These are phyloP conservation scores for Tetranychus truncatus DNA, from an alignment of 2,888 invertebrate genomes.

Conservation along the genomic window DNA sequence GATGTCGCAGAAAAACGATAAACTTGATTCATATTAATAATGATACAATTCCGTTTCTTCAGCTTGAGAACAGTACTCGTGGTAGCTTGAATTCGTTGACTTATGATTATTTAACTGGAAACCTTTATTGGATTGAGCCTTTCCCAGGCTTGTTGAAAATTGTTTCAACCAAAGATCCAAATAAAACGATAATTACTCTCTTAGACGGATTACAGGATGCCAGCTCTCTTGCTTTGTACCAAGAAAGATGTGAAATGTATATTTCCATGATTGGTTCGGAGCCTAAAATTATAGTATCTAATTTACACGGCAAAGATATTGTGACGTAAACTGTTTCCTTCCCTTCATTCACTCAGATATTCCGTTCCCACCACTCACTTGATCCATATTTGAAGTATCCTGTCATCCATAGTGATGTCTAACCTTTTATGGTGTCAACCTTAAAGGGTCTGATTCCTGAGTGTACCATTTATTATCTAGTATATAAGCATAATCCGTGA, in stretches of 20 bases:
- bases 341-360: no score
- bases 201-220: not conserved
- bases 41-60: not conserved
- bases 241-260: slow-evolving; percentile 1
- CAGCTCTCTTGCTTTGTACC: not conserved
- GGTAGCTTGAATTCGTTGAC: not conserved
- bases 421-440: no score
- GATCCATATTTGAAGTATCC: no score
- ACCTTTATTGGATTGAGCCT: not conserved
- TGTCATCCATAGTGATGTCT: no score
- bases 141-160: not conserved
- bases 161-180: not conserved
- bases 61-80: not conserved
- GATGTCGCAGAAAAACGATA: not conserved
- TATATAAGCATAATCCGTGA: no score
- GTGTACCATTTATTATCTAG: no score
- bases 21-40: not conserved
- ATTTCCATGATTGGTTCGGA: not conserved
- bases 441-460: no score
- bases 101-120: not conserved
- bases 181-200: not conserved
- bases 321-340: no score
- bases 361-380: no score
- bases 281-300: not conserved
- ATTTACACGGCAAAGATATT: not conserved